These are phyloP conservation scores for Xenus cinereus DNA, from an alignment of 2,113 vertebrate genomes.

Conservation along the genomic window DNA sequence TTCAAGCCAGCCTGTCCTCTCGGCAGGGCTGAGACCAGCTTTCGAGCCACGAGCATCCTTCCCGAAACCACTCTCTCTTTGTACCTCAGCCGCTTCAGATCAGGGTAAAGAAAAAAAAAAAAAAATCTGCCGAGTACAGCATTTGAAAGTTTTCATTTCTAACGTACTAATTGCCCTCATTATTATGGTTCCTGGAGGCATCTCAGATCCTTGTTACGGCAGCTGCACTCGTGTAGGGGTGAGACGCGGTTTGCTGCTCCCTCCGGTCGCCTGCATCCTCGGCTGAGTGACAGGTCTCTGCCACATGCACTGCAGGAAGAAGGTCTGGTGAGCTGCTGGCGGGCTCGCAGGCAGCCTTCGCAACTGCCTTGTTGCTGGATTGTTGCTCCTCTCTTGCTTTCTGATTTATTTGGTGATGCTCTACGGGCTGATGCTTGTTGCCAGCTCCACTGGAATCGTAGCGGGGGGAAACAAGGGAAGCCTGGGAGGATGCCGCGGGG, in stretches of 20 bases:
- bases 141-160: neutral
- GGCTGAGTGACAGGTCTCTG: neutral
- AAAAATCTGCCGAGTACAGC: neutral
- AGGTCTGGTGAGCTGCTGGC: neutral
- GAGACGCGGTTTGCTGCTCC: neutral
- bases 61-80: neutral
- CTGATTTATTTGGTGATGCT: neutral
- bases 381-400: neutral
- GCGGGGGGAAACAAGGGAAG: neutral
- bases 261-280: neutral
- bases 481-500: neutral
- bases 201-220: neutral
- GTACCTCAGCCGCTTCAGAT: neutral
- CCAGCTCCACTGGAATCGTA: neutral
- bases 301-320: neutral
- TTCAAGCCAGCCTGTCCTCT: neutral
- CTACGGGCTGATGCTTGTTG: neutral
- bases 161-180: slow-evolving; percentile 22
- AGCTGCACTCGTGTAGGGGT: neutral
- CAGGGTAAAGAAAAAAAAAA: neutral
- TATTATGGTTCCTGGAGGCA: slow-evolving; percentile 49
- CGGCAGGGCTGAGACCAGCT: neutral
- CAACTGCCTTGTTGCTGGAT: neutral
- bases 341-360: neutral
- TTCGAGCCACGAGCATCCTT: neutral